Percentiles rank a stretch among this genome's conserved stretches.
phyloP scores from a whole-genome alignment of 1,140 invertebrate genomes.

The Doryteuthis pealeii region DNA sequence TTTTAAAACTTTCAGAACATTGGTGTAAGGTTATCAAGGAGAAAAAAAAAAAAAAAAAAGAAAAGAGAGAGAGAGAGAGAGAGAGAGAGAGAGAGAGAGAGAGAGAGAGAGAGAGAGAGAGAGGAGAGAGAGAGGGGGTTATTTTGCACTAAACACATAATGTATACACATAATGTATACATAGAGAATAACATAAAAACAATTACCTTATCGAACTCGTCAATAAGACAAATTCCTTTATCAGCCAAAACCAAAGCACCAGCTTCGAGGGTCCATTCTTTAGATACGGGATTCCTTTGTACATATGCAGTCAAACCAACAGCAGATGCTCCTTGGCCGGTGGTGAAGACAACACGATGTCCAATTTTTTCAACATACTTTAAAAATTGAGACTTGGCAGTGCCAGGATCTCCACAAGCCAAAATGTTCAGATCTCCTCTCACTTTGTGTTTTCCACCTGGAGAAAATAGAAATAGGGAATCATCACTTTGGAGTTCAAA shows the following conservation, averaged over 20 bases:
- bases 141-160: too few relatives aligned
- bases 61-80: too few relatives aligned
- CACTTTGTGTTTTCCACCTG: conserved; percentile 88
- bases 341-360: conserved; percentile 90
- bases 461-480: conserved; percentile 14
- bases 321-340: conserved; percentile 96
- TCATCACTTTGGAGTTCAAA: too few relatives aligned
- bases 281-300: conserved; percentile 83
- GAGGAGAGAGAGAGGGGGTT: too few relatives aligned
- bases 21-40: too few relatives aligned
- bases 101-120: too few relatives aligned
- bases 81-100: too few relatives aligned
- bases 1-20: too few relatives aligned
- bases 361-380: conserved; percentile 75
- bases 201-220: conserved; percentile 97
- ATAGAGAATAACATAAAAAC: too few relatives aligned
- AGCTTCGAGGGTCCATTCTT: conserved; percentile 97
- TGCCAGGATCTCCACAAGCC: conserved; percentile 97
- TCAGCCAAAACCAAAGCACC: conserved; percentile 80
- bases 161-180: too few relatives aligned
- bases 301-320: conserved; percentile 99
- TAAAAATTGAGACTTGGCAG: conserved; percentile 95
- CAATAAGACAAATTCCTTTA: conserved; percentile 96
- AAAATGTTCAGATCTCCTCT: conserved; percentile 96
- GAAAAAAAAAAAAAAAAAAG: too few relatives aligned